Evolutionary conservation across 2,888 invertebrate genomes (phyloP).

Genomic region (Arctia plantaginis): DNA sequence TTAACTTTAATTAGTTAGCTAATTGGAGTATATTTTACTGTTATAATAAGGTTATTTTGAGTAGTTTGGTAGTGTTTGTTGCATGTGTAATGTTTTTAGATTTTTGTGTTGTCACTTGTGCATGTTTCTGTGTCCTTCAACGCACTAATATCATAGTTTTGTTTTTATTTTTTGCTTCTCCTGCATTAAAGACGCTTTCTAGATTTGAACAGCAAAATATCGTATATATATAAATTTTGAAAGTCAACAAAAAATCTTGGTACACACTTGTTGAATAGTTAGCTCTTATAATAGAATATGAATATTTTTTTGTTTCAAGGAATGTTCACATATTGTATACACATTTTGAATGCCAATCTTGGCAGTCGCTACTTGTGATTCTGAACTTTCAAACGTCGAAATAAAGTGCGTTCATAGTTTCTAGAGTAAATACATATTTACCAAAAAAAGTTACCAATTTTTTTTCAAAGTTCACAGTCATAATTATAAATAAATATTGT

Average conservation of each 20-base stretch:
- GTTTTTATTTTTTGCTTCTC: conserved; percentile 68
- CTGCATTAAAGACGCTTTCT: conserved; percentile 69
- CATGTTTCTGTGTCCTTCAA: conserved; percentile 82
- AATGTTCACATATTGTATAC: conserved; percentile 79
- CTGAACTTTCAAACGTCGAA: conserved; percentile 51
- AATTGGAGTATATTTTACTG: conserved; percentile 36
- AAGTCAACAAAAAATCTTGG: conserved; percentile 70
- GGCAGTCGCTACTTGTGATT: conserved; percentile 58
- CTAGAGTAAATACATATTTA: neutral
- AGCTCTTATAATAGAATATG: conserved; percentile 56
- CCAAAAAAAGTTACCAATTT: neutral
- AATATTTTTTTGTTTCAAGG: conserved; percentile 74
- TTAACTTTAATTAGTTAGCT: conserved; percentile 48
- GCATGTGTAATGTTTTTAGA: conserved; percentile 49
- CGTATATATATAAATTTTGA: conserved; percentile 60
- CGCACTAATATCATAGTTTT: conserved; percentile 82
- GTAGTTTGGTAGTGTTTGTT: conserved; percentile 44
- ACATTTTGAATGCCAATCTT: conserved; percentile 61
- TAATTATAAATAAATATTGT: conserved; percentile 68
- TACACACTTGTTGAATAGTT: conserved; percentile 62
- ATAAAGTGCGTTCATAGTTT: neutral
- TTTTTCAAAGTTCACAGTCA: conserved; percentile 58
- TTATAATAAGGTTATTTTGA: conserved; percentile 34
- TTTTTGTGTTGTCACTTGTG: conserved; percentile 63
- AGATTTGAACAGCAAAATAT: conserved; percentile 76